Conservation (phyloP, 2,888 invertebrate genomes). For the Fabriciana adippe region DNA sequence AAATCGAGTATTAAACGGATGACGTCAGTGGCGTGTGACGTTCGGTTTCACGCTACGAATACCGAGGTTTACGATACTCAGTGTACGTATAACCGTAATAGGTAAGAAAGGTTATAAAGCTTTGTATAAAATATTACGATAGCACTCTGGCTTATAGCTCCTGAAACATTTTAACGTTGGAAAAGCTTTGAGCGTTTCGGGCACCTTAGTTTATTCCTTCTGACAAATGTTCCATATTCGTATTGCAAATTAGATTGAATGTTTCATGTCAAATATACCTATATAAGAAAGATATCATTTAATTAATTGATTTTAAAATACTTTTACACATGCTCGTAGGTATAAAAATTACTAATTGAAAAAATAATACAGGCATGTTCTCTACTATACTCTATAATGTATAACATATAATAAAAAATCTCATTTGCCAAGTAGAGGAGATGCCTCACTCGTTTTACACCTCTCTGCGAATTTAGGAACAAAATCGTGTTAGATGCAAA, state of each 20-base stretch:
- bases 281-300: neutral
- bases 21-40: conserved; percentile 57
- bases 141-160: conserved; percentile 29
- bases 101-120: conserved; percentile 29
- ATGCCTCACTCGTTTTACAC: too few relatives aligned
- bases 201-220: conserved; percentile 14
- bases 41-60: conserved; percentile 38
- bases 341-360: too few relatives aligned
- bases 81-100: conserved; percentile 27
- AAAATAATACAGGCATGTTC: too few relatives aligned
- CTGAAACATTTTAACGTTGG: conserved; percentile 29
- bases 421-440: too few relatives aligned
- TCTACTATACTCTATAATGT: too few relatives aligned
- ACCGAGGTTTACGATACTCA: conserved; percentile 26
- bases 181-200: conserved; percentile 20
- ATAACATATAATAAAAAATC: too few relatives aligned
- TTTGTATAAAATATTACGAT: conserved; percentile 35
- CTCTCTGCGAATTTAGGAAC: too few relatives aligned
- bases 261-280: neutral
- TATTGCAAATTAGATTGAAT: conserved; percentile 9
- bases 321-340: neutral
- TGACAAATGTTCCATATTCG: conserved; percentile 22
- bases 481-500: too few relatives aligned
- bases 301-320: neutral
- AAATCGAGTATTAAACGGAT: conserved; percentile 47